phyloP scores from a whole-genome alignment of 2,888 invertebrate genomes.

The Dasysyrphus albostriatus region DNA sequence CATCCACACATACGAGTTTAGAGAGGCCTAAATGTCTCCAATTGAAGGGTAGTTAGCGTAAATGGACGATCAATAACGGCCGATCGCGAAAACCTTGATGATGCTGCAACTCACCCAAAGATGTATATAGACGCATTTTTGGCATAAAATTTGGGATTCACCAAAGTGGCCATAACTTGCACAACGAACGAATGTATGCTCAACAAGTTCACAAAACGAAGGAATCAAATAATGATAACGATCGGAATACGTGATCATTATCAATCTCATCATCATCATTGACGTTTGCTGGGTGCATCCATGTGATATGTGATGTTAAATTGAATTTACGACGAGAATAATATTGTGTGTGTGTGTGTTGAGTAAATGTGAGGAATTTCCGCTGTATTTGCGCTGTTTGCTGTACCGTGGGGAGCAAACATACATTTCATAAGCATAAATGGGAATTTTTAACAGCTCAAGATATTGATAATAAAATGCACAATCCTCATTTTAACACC shows the following conservation, averaged over 20 bases:
- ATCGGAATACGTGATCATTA: slow-evolving; percentile 61
- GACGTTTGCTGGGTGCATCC: slow-evolving; percentile 44
- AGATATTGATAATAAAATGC: slow-evolving; percentile 73
- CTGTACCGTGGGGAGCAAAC: neutral
- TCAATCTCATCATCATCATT: slow-evolving; percentile 36
- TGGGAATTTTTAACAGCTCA: slow-evolving; percentile 69
- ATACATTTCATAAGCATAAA: slow-evolving; percentile 61
- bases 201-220: slow-evolving; percentile 41
- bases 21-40: slow-evolving; percentile 66
- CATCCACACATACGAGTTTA: slow-evolving; percentile 38
- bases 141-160: slow-evolving; percentile 52
- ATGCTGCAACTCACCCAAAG: slow-evolving; percentile 1
- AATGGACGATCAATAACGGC: slow-evolving; percentile 72
- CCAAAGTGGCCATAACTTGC: slow-evolving; percentile 54
- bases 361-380: slow-evolving; percentile 54
- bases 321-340: slow-evolving; percentile 14
- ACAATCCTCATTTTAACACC: slow-evolving; percentile 68
- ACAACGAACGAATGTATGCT: slow-evolving; percentile 31
- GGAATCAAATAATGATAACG: slow-evolving; percentile 73
- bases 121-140: slow-evolving; percentile 48
- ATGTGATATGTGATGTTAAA: slow-evolving; percentile 35
- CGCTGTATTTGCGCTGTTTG: slow-evolving; percentile 8
- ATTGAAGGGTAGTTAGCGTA: slow-evolving; percentile 75
- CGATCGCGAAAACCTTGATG: slow-evolving; percentile 46
- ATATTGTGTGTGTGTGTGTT: neutral